Conservation (phyloP, 64 coral and sea anemone species). For the Platygyra sinensis region DNA sequence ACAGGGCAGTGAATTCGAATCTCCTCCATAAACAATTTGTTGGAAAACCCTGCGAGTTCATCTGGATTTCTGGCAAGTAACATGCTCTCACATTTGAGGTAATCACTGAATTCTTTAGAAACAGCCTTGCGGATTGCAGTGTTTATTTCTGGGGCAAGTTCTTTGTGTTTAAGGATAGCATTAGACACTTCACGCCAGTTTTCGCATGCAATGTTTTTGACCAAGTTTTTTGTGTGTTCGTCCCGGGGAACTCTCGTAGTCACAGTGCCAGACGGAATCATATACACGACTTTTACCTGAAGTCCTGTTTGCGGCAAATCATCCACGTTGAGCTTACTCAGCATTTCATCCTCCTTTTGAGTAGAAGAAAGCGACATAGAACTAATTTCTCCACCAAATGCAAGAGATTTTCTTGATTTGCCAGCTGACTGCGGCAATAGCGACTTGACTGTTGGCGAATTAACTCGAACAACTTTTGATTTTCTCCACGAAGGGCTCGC, state of each 20-base stretch:
- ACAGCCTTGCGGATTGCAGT: neutral
- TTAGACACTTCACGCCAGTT: constrained; percentile 44
- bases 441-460: neutral
- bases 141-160: constrained; percentile 12
- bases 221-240: neutral
- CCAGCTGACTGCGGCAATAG: no score
- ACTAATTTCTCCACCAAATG: neutral
- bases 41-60: neutral
- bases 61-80: constrained; percentile 2
- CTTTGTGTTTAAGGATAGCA: constrained; percentile 23
- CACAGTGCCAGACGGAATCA: neutral
- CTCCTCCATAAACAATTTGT: constrained; percentile 19
- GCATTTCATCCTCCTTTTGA: neutral
- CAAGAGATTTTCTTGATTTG: constrained; percentile 1
- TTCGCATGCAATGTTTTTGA: neutral
- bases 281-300: constrained; percentile 37
- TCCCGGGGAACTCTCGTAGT: constrained; percentile 31
- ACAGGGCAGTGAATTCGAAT: constrained; percentile 11
- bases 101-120: constrained; percentile 7
- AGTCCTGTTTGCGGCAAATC: constrained; percentile 32
- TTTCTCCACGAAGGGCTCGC: neutral
- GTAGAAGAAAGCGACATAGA: neutral
- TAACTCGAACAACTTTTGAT: neutral
- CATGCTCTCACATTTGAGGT: neutral
- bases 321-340: constrained; percentile 8